Conservation (phyloP, 2,797 vertebrate species). For the Centropyge bicolor region DNA sequence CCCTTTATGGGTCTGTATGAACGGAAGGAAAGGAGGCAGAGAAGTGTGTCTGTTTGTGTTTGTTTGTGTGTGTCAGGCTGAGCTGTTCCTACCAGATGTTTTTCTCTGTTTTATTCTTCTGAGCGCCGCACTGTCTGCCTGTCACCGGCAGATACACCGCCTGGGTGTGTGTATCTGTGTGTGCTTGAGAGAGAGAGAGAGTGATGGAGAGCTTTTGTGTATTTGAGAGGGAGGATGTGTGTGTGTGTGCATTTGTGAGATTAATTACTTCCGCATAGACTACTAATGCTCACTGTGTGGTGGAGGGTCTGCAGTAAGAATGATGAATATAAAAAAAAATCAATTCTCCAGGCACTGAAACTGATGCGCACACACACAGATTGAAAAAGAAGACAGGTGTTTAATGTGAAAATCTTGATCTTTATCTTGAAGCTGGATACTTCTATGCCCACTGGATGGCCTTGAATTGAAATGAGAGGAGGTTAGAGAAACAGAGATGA, state of each 20-base stretch:
- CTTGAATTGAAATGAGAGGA: slow-evolving; percentile 40
- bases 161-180: slow-evolving; percentile 25
- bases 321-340: slow-evolving; percentile 40
- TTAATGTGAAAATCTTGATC: slow-evolving; percentile 36
- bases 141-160: slow-evolving; percentile 76
- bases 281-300: slow-evolving; percentile 41
- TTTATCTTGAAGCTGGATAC: slow-evolving; percentile 28
- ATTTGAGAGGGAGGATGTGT: slow-evolving; percentile 48
- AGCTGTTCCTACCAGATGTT: slow-evolving; percentile 80
- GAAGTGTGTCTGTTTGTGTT: slow-evolving; percentile 43
- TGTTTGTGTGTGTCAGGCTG: slow-evolving; percentile 58
- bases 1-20: slow-evolving; percentile 73
- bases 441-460: slow-evolving; percentile 17
- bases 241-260: slow-evolving; percentile 44
- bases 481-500: slow-evolving; percentile 13
- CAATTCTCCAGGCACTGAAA: slow-evolving; percentile 24
- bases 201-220: slow-evolving; percentile 56
- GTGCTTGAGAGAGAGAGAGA: slow-evolving; percentile 21
- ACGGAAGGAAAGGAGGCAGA: slow-evolving; percentile 57
- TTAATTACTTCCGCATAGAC: slow-evolving; percentile 60
- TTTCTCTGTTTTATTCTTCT: slow-evolving; percentile 70
- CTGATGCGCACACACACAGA: neutral
- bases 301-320: slow-evolving; percentile 42
- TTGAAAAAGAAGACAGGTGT: slow-evolving; percentile 14
- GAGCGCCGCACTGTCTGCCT: slow-evolving; percentile 74